Evolutionary conservation across 2,888 invertebrate genomes (phyloP).

Genomic region (Apodemia zela): DNA sequence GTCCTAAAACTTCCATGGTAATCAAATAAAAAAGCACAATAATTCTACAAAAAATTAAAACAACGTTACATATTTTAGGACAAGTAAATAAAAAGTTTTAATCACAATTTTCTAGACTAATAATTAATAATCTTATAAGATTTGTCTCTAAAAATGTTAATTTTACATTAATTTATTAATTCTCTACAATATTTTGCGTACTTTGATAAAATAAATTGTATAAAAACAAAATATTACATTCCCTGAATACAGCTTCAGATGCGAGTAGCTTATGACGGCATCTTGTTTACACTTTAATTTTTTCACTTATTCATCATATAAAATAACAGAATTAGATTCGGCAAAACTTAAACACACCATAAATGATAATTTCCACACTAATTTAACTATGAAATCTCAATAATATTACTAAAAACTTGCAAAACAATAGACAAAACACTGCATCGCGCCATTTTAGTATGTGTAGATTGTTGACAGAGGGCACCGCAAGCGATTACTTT

Average conservation of each 20-base stretch:
- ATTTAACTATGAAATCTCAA: conserved; percentile 40
- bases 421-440: conserved; percentile 63
- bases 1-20: too few species aligned
- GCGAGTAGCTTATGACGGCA: conserved; percentile 16
- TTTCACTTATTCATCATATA: not conserved
- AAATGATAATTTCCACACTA: conserved; percentile 46
- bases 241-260: conserved; percentile 16
- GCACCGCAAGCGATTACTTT: conserved; percentile 54
- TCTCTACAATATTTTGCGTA: not conserved
- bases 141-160: not conserved
- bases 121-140: not conserved
- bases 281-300: conserved; percentile 23
- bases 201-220: not conserved
- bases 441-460: conserved; percentile 50
- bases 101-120: not conserved
- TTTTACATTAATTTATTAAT: too few species aligned
- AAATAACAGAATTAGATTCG: conserved; percentile 18
- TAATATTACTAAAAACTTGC: conserved; percentile 55
- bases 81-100: not conserved
- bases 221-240: conserved; percentile 17
- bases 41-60: not conserved
- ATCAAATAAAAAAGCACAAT: too few species aligned
- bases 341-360: conserved; percentile 39
- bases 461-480: conserved; percentile 61
- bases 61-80: not conserved